Percentiles rank a stretch among this genome's conserved stretches.
Evolutionary conservation across 2,797 vertebrate species (phyloP).

Genomic region (Enteromius argenteus): DNA sequence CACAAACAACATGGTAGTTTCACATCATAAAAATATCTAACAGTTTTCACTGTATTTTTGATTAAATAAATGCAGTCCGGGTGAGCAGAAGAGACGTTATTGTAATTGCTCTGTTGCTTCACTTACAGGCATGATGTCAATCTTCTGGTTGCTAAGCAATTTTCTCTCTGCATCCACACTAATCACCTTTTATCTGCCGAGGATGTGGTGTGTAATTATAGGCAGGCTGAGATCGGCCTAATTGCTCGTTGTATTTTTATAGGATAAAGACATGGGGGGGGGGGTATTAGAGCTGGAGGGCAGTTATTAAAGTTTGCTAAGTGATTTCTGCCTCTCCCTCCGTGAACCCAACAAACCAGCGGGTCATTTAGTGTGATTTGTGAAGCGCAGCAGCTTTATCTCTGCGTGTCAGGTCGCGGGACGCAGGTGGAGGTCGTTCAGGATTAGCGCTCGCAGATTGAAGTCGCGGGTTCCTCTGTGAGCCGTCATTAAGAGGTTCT

Average conservation of each 20-base stretch:
- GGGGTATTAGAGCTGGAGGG: slow-evolving; percentile 48
- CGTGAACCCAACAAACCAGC: not conserved
- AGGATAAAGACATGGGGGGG: slow-evolving; percentile 71
- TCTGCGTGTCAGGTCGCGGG: slow-evolving; percentile 47
- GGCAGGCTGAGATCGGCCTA: slow-evolving; percentile 81
- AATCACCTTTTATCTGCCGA: slow-evolving; percentile 78
- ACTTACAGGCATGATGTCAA: slow-evolving; percentile 63
- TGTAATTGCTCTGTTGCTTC: slow-evolving; percentile 8
- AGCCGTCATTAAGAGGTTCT: slow-evolving; percentile 70
- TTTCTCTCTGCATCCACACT: slow-evolving; percentile 62
- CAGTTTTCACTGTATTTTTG: not conserved
- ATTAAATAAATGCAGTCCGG: not conserved
- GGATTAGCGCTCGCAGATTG: slow-evolving; percentile 68
- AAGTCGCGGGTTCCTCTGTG: slow-evolving; percentile 65
- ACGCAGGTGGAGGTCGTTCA: slow-evolving; percentile 69
- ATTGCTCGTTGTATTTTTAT: slow-evolving; percentile 81
- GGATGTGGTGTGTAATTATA: slow-evolving; percentile 79
- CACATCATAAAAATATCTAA: not conserved
- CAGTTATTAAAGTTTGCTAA: slow-evolving; percentile 44
- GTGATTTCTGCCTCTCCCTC: slow-evolving; percentile 14
- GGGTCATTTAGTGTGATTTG: not conserved
- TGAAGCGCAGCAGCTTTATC: slow-evolving; percentile 55
- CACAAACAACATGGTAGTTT: not conserved
- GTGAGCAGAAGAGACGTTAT: not conserved
- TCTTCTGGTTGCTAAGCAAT: slow-evolving; percentile 68